A percentile compares a stretch with the other conserved stretches of the same genome.
These are phyloP conservation scores for Sebastes iracundus DNA, from an alignment of 2,797 vertebrate species.

Conservation along the genomic window DNA sequence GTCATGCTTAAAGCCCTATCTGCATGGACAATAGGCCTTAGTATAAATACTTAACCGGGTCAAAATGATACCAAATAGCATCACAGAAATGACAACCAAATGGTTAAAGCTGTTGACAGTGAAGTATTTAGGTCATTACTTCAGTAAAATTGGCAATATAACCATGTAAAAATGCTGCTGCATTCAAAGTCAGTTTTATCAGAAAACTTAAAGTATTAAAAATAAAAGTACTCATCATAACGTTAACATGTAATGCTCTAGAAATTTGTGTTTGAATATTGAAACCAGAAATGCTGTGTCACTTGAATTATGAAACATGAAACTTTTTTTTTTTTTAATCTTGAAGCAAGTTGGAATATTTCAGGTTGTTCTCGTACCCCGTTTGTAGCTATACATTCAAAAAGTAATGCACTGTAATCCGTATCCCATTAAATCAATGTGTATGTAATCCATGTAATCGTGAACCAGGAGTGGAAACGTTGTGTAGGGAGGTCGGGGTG, in stretches of 20 bases:
- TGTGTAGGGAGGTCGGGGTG: no score
- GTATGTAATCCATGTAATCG: no score
- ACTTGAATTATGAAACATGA: no score
- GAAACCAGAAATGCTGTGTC: not conserved
- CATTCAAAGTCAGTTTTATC: not conserved
- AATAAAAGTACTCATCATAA: not conserved
- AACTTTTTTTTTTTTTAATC: no score
- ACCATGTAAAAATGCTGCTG: not conserved
- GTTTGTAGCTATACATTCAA: no score
- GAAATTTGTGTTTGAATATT: not conserved
- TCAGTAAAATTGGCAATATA: not conserved
- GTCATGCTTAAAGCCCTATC: not conserved
- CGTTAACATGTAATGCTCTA: not conserved
- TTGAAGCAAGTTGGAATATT: no score
- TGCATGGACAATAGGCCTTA: not conserved
- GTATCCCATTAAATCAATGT: no score
- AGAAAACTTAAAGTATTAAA: not conserved
- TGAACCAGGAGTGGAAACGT: no score
- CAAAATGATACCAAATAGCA: not conserved
- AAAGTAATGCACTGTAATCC: no score
- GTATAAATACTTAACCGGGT: not conserved
- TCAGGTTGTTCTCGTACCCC: no score
- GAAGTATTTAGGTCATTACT: not conserved
- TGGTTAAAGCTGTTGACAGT: not conserved
- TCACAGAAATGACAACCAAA: not conserved